Evolutionary conservation across 2,113 vertebrate genomes (phyloP), one percentile per base, ranked within the genome.

Genomic region (Calcarius ornatus): DNA sequence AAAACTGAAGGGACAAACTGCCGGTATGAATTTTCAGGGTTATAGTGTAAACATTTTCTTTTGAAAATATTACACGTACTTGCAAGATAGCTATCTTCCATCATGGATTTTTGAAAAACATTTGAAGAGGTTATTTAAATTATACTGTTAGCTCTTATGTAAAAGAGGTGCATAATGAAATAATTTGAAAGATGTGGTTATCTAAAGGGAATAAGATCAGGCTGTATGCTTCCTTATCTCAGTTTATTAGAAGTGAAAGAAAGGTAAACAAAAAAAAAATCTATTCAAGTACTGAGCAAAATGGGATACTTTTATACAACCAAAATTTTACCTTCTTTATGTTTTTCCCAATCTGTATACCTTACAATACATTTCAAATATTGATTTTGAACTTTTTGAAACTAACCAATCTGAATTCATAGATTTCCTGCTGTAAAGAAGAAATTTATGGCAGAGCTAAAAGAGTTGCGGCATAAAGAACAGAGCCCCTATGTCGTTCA

Each of bases 391-490:
- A 59, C 50, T 78, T 94, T 54, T 37, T 76, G 40, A 64, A 73
- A 84, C 77, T 96, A 92, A 95, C 51, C 31, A 40, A 80, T 94
- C 27, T 85, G 63, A 94, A 88, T 91, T 75, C 37, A 14, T 95
- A 99, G 99, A 97, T 99, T 99, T 97, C 99, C 99, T 84, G 99
- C 98, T 80, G 99, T 99, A 88, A 99, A 99, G 97, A 99, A 99
- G 98, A 99, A 99, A 97, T 99, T 99, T 94, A 98, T 99, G 98
- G 98, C 98, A 1, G 99, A 99, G 97, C 97, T 99, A 20, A 99
- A 99, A 96, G 99, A 99, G 97, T 96, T 99, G 66, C 98, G 99
- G 30, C 99, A 99, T 88, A 99, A 99, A 97, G 99, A 99, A 59
- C 99, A 99, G 97, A 99, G 97, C 90, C 99, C 99, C 0, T 99